phyloP scores from a whole-genome alignment of 2,888 invertebrate genomes.

The Folsomia candida region DNA sequence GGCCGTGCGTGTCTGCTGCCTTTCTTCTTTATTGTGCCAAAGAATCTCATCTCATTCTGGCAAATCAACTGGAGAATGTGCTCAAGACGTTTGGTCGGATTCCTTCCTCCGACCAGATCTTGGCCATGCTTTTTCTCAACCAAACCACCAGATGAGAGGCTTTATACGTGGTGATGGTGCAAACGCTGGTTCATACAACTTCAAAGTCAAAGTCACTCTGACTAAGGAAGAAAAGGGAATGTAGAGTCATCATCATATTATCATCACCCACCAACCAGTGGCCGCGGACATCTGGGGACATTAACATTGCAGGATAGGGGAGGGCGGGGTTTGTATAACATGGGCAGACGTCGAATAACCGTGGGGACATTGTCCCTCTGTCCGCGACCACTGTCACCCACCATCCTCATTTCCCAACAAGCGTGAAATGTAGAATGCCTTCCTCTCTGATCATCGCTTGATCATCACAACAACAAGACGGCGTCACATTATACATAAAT shows the following conservation, averaged over 20 bases:
- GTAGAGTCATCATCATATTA: conserved; percentile 8
- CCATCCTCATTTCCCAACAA: conserved; percentile 10
- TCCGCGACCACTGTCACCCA: neutral
- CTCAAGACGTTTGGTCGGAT: neutral
- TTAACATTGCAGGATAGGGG: no score
- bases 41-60: neutral
- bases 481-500: neutral
- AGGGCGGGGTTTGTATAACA: no score
- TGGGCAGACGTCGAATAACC: no score
- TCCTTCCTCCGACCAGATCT: neutral
- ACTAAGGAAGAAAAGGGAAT: neutral
- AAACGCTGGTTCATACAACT: neutral
- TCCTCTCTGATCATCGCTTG: conserved; percentile 9
- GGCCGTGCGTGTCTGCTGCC: neutral
- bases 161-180: neutral
- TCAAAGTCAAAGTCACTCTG: neutral
- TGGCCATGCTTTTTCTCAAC: neutral
- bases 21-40: neutral
- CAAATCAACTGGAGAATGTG: neutral
- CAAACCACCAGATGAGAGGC: neutral
- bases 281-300: no score
- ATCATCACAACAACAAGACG: neutral
- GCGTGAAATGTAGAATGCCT: conserved; percentile 11
- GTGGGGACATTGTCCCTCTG: no score
- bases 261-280: no score